These are phyloP conservation scores for Corythornis madagascariensis DNA, from an alignment of 2,113 vertebrate species.

Conservation along the genomic window DNA sequence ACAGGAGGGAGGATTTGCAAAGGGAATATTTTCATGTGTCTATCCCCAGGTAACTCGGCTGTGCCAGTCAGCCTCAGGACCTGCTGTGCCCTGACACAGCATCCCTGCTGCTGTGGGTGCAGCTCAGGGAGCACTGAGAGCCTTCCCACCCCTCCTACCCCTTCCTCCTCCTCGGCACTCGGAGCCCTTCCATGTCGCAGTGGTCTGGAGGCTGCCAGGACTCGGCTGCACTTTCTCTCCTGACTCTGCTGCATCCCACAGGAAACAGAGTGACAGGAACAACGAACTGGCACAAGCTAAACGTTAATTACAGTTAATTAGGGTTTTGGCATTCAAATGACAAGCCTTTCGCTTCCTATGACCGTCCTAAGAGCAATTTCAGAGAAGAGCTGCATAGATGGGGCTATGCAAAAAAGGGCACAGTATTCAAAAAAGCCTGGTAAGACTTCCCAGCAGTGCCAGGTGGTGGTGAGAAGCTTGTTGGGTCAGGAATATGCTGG, in stretches of 20 bases:
- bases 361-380: not conserved
- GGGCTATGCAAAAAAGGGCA: not conserved
- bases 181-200: fast-evolving
- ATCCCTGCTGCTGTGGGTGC: not conserved
- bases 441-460: not conserved
- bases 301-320: not conserved
- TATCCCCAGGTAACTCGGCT: not conserved
- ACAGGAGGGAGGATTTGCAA: not conserved
- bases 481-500: not conserved
- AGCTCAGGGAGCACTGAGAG: not conserved
- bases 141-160: not conserved
- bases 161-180: not conserved
- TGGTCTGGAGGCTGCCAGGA: not conserved
- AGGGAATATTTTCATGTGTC: not conserved
- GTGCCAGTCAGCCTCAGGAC: not conserved
- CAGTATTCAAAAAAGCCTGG: not conserved
- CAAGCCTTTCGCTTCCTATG: not conserved
- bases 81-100: not conserved
- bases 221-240: not conserved
- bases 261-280: not conserved
- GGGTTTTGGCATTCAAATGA: not conserved
- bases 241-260: not conserved
- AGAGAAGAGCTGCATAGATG: not conserved
- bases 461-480: not conserved
- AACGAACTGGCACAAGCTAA: not conserved